These are phyloP conservation scores for Phoxinus phoxinus DNA, from an alignment of 2,113 vertebrate genomes.

Conservation along the genomic window DNA sequence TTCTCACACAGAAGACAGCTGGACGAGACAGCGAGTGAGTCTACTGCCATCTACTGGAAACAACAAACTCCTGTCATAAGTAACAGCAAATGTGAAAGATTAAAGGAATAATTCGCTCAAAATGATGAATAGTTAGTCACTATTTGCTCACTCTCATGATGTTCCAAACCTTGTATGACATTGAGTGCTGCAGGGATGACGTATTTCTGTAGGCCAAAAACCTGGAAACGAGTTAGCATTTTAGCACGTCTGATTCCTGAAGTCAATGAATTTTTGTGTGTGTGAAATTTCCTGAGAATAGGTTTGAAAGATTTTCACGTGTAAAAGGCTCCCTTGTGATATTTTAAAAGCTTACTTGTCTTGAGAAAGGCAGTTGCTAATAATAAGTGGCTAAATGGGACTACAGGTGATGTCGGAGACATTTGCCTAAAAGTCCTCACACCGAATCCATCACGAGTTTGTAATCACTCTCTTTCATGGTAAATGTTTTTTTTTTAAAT, in stretches of 20 bases:
- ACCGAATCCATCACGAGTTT: no score
- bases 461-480: no score
- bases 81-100: not conserved
- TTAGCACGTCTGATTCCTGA: not conserved
- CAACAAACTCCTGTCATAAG: not conserved
- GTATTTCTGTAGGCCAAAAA: not conserved
- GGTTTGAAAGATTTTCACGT: no score
- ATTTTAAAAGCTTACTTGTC: no score
- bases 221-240: not conserved
- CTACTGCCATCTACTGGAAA: constrained; percentile 50
- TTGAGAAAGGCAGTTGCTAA: no score
- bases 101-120: not conserved
- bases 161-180: not conserved
- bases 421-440: no score
- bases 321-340: no score
- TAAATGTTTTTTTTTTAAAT: no score
- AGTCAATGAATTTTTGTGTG: no score
- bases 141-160: not conserved
- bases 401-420: no score
- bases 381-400: no score
- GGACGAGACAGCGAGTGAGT: not conserved
- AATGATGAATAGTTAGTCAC: not conserved
- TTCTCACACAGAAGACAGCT: not conserved
- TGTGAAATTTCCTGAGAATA: no score
- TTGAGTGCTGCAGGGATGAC: not conserved